phyloP scores from a whole-genome alignment of 2,888 invertebrate species.

The Lymantria dispar region DNA sequence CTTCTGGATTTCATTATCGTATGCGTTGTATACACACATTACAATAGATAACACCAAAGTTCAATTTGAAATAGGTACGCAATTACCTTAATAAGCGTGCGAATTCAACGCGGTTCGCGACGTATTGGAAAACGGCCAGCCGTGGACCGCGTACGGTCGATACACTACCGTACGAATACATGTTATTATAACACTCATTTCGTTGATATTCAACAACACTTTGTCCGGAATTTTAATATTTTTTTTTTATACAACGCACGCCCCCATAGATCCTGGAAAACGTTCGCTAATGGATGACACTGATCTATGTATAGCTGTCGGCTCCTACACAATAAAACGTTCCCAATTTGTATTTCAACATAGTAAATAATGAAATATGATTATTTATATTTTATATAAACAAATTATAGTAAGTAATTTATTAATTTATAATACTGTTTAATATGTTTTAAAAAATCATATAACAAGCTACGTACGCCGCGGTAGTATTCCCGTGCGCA shows the following conservation, averaged over 20 bases:
- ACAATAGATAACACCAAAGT: conserved; percentile 47
- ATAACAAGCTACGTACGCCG: conserved; percentile 64
- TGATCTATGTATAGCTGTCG: conserved; percentile 8
- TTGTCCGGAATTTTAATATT: conserved; percentile 9
- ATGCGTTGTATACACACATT: conserved; percentile 55
- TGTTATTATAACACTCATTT: conserved; percentile 26
- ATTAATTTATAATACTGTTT: conserved; percentile 61
- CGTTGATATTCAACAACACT: conserved; percentile 18
- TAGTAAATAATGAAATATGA: conserved; percentile 12
- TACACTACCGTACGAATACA: conserved; percentile 38
- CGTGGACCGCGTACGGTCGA: conserved; percentile 47
- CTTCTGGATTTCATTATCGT: conserved; percentile 40
- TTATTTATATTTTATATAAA: conserved; percentile 22
- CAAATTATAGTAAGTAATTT: conserved; percentile 45
- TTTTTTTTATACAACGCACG: conserved; percentile 17
- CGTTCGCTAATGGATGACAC: conserved; percentile 30
- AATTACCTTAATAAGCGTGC: conserved; percentile 50
- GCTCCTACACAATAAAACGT: conserved; percentile 14
- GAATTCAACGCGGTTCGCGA: conserved; percentile 33
- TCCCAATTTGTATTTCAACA: conserved; percentile 8
- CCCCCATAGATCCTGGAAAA: conserved; percentile 24
- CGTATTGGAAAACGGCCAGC: conserved; percentile 53
- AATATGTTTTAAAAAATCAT: conserved; percentile 69
- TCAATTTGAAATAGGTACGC: conserved; percentile 31
- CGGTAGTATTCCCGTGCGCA: conserved; percentile 56